Evolutionary conservation across 2,113 vertebrate species (phyloP).

Genomic region (Rhynchomys soricoides): DNA sequence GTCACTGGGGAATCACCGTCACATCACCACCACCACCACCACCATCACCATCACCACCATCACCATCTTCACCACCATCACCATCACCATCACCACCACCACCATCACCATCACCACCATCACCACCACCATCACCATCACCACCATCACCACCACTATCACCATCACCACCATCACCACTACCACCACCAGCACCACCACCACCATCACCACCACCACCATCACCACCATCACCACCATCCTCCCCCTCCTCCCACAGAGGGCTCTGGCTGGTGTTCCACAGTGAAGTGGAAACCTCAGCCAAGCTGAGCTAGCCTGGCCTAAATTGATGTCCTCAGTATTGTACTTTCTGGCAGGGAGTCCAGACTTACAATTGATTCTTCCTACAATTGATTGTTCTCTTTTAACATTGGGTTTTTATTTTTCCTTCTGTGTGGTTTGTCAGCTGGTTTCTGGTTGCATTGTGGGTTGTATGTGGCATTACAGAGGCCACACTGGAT

Average conservation of each 20-base stretch:
- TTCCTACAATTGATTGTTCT: not conserved
- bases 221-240: not conserved
- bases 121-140: not conserved
- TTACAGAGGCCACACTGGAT: not conserved
- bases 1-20: not conserved
- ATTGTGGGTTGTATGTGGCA: not conserved
- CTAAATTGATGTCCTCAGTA: not conserved
- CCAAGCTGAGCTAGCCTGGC: not conserved
- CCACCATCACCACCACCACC: not conserved
- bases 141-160: no score
- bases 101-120: not conserved
- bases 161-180: not conserved
- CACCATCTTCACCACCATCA: not conserved
- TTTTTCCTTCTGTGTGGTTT: not conserved
- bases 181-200: no score
- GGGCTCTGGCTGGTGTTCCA: not conserved
- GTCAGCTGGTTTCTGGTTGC: not conserved
- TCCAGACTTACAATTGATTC: not conserved
- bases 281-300: not conserved
- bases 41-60: not conserved
- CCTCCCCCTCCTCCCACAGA: not conserved
- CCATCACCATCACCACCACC: not conserved
- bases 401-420: not conserved
- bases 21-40: not conserved
- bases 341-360: not conserved